A percentile compares a stretch with the other conserved stretches of the same genome.
phyloP scores from a whole-genome alignment of 2,113 vertebrate species.

The Zosterops pallidus region DNA sequence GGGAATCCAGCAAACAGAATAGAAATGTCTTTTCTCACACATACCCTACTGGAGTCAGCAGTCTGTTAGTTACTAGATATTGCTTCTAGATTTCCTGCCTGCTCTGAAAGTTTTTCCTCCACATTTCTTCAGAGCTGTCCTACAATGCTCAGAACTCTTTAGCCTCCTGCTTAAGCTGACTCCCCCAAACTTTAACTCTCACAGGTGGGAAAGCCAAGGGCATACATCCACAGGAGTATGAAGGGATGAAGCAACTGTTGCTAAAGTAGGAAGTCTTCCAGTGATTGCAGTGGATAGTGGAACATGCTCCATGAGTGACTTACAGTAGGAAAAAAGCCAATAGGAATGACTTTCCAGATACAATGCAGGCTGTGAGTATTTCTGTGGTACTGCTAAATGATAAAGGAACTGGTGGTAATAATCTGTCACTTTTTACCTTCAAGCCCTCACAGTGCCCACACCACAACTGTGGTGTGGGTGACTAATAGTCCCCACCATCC shows the following conservation, averaged over 20 bases:
- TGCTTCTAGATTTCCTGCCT: background rate
- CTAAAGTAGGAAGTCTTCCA: background rate
- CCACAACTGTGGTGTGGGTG: background rate
- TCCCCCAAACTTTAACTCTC: background rate
- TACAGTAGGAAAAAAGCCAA: background rate
- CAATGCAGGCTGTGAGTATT: background rate
- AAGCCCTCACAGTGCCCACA: too few species aligned
- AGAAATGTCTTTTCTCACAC: background rate
- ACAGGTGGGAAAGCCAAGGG: background rate
- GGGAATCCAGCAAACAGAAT: background rate
- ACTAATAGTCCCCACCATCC: background rate
- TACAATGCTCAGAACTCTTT: background rate
- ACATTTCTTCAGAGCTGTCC: background rate
- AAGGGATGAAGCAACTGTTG: background rate
- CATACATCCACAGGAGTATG: fast-evolving
- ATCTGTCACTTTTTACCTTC: background rate
- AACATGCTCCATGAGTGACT: background rate
- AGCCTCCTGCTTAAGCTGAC: background rate
- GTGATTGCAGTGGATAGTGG: background rate
- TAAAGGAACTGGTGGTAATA: background rate
- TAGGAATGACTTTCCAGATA: background rate
- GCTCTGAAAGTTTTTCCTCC: background rate
- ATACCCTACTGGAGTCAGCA: background rate
- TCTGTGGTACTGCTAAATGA: background rate
- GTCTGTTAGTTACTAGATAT: background rate